Percentiles rank a stretch among this genome's conserved stretches.
Conservation (phyloP, 2,113 vertebrate species). For the Hemibagrus wyckioides region DNA sequence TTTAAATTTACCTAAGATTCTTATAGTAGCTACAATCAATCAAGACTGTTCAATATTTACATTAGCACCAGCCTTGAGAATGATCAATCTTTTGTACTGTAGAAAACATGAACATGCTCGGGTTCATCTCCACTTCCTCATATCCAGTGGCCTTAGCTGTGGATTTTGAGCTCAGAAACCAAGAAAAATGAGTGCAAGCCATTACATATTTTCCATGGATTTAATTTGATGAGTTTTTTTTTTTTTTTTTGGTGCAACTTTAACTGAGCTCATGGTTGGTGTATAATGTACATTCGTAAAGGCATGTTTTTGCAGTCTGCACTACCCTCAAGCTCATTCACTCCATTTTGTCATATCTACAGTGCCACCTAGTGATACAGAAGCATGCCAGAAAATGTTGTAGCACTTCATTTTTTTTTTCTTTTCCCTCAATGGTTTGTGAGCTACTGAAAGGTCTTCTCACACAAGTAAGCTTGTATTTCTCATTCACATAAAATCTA, state of each 20-base stretch:
- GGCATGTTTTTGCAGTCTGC: not conserved
- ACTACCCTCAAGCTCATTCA: not conserved
- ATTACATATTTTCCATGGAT: slow-evolving; percentile 20
- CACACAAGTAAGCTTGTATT: not conserved
- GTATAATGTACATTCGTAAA: slow-evolving; percentile 8
- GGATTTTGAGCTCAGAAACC: slow-evolving; percentile 27
- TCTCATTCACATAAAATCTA: not conserved
- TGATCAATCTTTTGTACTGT: slow-evolving; percentile 41
- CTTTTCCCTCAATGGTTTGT: not conserved
- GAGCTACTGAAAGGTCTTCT: not conserved
- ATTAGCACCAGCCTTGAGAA: slow-evolving; percentile 47
- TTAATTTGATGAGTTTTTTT: not conserved
- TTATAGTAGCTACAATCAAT: slow-evolving; percentile 13
- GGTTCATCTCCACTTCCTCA: slow-evolving; percentile 27
- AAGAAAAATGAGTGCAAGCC: slow-evolving; percentile 31
- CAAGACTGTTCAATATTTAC: slow-evolving; percentile 46
- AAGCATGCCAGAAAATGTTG: not conserved
- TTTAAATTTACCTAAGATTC: slow-evolving; percentile 3
- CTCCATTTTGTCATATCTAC: slow-evolving; percentile 28
- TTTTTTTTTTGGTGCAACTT: not conserved
- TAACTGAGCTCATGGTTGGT: not conserved
- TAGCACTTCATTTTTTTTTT: not conserved
- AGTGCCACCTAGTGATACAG: slow-evolving; percentile 47
- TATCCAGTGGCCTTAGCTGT: slow-evolving; percentile 43
- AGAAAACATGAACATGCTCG: slow-evolving; percentile 38